phyloP scores from a whole-genome alignment of 2,797 vertebrate genomes.

The Amazona finschi region DNA sequence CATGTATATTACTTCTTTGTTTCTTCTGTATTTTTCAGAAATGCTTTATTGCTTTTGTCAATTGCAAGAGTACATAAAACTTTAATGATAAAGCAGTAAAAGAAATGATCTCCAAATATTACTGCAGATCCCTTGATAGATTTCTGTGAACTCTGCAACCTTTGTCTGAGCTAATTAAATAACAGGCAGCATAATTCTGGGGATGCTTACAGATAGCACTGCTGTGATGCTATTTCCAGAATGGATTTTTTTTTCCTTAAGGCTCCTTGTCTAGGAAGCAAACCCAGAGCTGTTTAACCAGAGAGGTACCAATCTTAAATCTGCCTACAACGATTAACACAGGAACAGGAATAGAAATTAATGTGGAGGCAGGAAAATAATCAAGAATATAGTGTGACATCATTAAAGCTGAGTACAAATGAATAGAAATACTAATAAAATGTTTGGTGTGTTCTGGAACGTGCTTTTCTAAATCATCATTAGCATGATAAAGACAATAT shows the following conservation, averaged over 20 bases:
- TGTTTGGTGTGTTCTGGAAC: constrained; percentile 1
- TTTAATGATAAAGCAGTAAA: constrained; percentile 62
- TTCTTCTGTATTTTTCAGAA: constrained; percentile 38
- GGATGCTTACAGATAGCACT: not conserved
- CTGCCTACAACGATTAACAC: not conserved
- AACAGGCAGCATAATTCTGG: constrained; percentile 42
- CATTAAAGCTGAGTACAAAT: not conserved
- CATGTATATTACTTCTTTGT: constrained; percentile 38
- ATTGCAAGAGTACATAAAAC: constrained; percentile 44
- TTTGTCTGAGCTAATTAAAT: constrained; percentile 66
- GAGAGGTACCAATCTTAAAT: not conserved
- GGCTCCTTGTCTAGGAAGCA: not conserved
- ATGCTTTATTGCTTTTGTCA: constrained; percentile 50
- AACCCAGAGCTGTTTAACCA: not conserved
- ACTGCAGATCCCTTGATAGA: constrained; percentile 56
- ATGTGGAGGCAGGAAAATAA: not conserved
- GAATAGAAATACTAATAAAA: not conserved
- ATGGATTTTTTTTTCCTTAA: not conserved
- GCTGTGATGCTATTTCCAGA: constrained; percentile 18
- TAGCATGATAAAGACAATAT: constrained; percentile 6
- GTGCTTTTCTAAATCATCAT: not conserved
- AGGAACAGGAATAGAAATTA: not conserved
- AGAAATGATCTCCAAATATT: constrained; percentile 61
- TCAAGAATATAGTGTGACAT: not conserved
- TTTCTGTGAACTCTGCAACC: constrained; percentile 54